Base-by-base conservation (phyloP, 1,140 invertebrate species). In the Listronotus bonariensis region DNA sequence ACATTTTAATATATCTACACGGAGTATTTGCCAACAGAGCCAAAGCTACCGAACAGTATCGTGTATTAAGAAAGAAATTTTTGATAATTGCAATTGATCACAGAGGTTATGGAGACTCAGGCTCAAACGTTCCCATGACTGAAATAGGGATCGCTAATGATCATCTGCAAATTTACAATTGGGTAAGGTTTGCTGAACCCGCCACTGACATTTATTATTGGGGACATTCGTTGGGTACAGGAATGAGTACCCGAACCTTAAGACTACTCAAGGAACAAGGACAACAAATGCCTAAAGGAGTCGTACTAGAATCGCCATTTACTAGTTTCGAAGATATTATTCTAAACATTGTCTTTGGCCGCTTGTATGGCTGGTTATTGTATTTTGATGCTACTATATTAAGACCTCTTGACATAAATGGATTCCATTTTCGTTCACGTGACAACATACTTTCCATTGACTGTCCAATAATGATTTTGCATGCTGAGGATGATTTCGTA, bases 51-150 rank as follows among this genome's bases (percentile, higher is more conserved):
- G 15, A 38, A 38, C 41, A 70, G 43, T 72, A 72, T 56, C 38
- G 48, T n/a, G 69, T 73, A 11, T 45, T 76, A 9, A 57, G 73
- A n/a, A 59, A 70, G 49, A 68, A 69, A 51, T 76, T 76, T 59
- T 93, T 97, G 80, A 85, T 98, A n/a, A 81, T 98, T 51, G 84
- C 92, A 6, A 89, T 97, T 71, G 96, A 98, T 80, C 98, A 98
- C 78, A 82, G 94, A 82, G 89, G 92, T 61, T 97, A 93, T 77
- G 95, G 89, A 0, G 96, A 98, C 80, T 97, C 94, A 0, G 74
- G 77, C 38, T 81, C 86, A 1, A 76, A 84, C 43, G 61, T 57
- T 10, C 36, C 15, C 3, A 86, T 89, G 1, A 86, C 87, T 11
- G 95, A 97, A 82, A 77, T 83, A 31, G 93, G 92, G 0, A 85